Conservation (phyloP, 2,797 vertebrate genomes). For the Gadopsis marmoratus region DNA sequence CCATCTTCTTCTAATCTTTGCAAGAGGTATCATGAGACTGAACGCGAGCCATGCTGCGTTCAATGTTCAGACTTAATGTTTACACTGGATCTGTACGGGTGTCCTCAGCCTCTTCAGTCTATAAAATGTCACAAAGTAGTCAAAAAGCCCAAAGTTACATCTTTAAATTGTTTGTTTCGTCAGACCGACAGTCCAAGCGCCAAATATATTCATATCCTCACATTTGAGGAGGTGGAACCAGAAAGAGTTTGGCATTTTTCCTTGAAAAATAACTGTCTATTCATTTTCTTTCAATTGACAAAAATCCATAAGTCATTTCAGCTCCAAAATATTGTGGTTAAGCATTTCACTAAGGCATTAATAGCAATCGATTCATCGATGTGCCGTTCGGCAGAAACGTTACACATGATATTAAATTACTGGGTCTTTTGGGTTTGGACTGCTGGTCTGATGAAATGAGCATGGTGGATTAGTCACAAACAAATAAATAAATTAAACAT, state of each 20-base stretch:
- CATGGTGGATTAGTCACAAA: neutral
- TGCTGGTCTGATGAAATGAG: neutral
- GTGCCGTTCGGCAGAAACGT: neutral
- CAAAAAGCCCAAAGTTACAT: neutral
- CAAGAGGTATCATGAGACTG: constrained; percentile 1
- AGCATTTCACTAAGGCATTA: neutral
- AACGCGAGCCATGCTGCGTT: neutral
- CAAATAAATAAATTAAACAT: too few species aligned
- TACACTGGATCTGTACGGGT: neutral
- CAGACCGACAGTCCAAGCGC: neutral
- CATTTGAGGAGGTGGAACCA: neutral
- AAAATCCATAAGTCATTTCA: too few species aligned
- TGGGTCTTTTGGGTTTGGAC: neutral
- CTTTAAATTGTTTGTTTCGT: neutral
- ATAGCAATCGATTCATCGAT: neutral
- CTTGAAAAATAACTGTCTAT: neutral
- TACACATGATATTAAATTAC: too few species aligned
- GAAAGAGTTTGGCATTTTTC: neutral
- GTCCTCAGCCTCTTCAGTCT: neutral
- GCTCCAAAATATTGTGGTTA: neutral
- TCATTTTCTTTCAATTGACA: neutral
- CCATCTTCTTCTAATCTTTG: constrained; percentile 43
- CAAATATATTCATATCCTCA: neutral
- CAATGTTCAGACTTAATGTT: constrained; percentile 8
- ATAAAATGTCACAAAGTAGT: too few species aligned